Evolutionary conservation across 2,888 invertebrate species (phyloP), one percentile per base, ranked within the genome.

Genomic region (Pardosa pseudoannulata): DNA sequence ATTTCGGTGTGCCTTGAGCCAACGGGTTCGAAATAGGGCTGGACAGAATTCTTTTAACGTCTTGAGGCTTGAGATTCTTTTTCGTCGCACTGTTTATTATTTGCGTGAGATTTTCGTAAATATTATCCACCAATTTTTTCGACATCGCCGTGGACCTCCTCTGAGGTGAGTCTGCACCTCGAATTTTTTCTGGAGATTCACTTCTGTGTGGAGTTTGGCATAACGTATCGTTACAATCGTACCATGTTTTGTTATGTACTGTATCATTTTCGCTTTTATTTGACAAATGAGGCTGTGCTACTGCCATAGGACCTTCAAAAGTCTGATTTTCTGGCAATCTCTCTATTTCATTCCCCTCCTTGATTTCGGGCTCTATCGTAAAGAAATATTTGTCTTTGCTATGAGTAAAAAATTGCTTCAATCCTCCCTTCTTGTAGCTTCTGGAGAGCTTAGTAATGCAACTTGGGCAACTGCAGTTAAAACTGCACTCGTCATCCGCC

Each of bases 401-500:
- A 32, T 19, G n/a, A 19, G 32, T n/a, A 19, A 32, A 32, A 27
- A 31, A 19, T 32, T 36, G 11, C 16, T 75, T 70, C 31, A 41
- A 29, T n/a, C 32, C 64, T 11, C 28, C 65, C 0, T 29, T 36
- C 16, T 75, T 68, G 23, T 75, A 41, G 19, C 16, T 65, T 31
- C 50, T 64, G 0, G 83, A 67, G 32, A 78, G 70, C 23, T 62
- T 71, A 0, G 65, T 16, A 0, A 78, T 16, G 28, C 87, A 87
- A 7, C 62, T 65, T 11, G 64, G 64, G 64, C 87, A 87, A 39
- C 87, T 87, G 31, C 87, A 87, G 50, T 87, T 87, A 23, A 87
- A 79, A 27, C 87, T 87, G 31, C 82, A 81, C 50, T 87, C 87
- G 23, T 87, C 87, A 27, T 87, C 87, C 28, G 87, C 87, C 87